A percentile compares a stretch with the other conserved stretches of the same genome.
Conservation (phyloP, 2,888 invertebrate species). For the Cryptophagus acutangulus region DNA sequence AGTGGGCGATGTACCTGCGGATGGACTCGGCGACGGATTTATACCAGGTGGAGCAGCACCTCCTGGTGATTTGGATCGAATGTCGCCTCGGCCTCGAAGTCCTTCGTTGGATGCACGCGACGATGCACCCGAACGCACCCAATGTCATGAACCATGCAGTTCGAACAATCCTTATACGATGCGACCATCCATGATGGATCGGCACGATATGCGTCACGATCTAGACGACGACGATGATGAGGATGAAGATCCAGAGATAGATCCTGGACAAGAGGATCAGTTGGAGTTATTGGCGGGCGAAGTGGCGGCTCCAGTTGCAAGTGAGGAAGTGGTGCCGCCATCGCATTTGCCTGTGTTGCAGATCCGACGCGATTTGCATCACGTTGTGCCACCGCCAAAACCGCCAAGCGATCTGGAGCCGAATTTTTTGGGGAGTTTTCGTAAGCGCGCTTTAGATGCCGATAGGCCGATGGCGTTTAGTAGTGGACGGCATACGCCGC, state of each 20-base stretch:
- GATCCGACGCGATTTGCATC: constrained; percentile 71
- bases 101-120: constrained; percentile 33
- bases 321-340: constrained; percentile 46
- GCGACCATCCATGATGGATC: constrained; percentile 60
- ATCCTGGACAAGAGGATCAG: constrained; percentile 46
- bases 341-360: constrained; percentile 52
- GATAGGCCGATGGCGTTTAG: constrained; percentile 41
- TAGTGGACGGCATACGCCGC: constrained; percentile 39
- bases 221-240: constrained; percentile 40
- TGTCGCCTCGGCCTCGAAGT: constrained; percentile 41
- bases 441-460: constrained; percentile 56
- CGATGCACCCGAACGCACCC: constrained; percentile 58
- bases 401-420: constrained; percentile 20
- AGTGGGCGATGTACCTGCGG: constrained; percentile 79
- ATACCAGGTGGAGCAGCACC: constrained; percentile 47
- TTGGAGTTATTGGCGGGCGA: too few relatives aligned
- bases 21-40: constrained; percentile 46
- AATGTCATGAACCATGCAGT: constrained; percentile 55
- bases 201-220: constrained; percentile 39
- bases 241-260: constrained; percentile 44
- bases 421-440: constrained; percentile 52
- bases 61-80: constrained; percentile 49
- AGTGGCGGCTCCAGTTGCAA: constrained; percentile 24
- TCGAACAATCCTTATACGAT: constrained; percentile 60
- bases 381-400: constrained; percentile 43